These are phyloP conservation scores for Araneus ventricosus DNA, from an alignment of 1,140 invertebrate genomes.

Conservation along the genomic window DNA sequence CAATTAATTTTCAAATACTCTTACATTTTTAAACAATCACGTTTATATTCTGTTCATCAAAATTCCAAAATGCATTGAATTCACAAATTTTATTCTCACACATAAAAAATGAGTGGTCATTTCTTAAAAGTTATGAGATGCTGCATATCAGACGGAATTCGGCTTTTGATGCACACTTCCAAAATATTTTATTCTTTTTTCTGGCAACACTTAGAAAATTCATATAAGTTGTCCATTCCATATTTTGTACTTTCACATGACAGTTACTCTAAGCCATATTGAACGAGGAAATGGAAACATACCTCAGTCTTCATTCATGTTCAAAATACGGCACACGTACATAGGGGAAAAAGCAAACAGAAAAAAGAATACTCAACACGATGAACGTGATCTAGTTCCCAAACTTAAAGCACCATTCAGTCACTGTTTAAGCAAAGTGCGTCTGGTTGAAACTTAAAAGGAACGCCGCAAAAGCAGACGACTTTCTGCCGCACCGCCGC, in stretches of 20 bases:
- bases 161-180: too few species aligned
- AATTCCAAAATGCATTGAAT: too few species aligned
- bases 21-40: too few species aligned
- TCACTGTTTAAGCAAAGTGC: constrained; percentile 38
- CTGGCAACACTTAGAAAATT: too few species aligned
- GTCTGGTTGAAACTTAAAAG: constrained; percentile 26
- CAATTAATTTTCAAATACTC: too few species aligned
- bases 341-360: background rate
- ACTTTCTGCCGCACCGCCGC: constrained; percentile 27
- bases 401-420: constrained; percentile 12
- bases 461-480: constrained; percentile 55
- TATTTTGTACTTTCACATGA: background rate
- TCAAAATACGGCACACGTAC: constrained; percentile 18
- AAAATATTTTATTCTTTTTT: too few species aligned
- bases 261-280: background rate
- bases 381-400: constrained; percentile 43
- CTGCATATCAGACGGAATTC: too few species aligned
- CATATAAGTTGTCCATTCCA: too few species aligned
- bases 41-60: too few species aligned
- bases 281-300: constrained; percentile 8
- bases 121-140: too few species aligned
- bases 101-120: too few species aligned
- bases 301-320: constrained; percentile 12
- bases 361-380: background rate
- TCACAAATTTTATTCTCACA: too few species aligned